phyloP scores from a whole-genome alignment of 2,888 invertebrate genomes.

The Pandemis corylana region DNA sequence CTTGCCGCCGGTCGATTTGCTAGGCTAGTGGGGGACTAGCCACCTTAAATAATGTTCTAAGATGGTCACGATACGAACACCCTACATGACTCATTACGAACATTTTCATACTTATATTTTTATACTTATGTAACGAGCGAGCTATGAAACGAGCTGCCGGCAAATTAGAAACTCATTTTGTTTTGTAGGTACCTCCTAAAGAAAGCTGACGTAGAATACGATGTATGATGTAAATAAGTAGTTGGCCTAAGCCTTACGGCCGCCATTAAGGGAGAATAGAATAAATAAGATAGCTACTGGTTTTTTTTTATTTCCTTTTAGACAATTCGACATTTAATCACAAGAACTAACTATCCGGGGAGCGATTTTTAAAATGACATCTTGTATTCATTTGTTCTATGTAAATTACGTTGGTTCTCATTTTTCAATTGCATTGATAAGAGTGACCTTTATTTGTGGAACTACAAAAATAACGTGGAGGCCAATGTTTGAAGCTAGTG shows the following conservation, averaged over 20 bases:
- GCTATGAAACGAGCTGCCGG: background rate
- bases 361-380: no score
- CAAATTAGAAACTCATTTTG: constrained; percentile 15
- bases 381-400: no score
- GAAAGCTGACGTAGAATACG: no score
- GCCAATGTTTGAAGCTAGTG: constrained; percentile 29
- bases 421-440: background rate
- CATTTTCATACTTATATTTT: constrained; percentile 37
- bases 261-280: no score
- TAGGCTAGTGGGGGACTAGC: constrained; percentile 81
- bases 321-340: no score
- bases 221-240: no score
- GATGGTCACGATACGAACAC: constrained; percentile 36
- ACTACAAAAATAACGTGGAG: constrained; percentile 27
- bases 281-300: no score
- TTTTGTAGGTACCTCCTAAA: background rate
- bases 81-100: constrained; percentile 45
- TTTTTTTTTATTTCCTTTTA: no score
- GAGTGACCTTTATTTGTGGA: background rate
- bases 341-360: no score
- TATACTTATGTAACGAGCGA: constrained; percentile 6
- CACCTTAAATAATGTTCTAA: constrained; percentile 46
- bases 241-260: no score
- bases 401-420: background rate
- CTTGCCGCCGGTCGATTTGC: constrained; percentile 94